Evolutionary conservation across 2,888 invertebrate species (phyloP).

Genomic region (Plutella xylostella): DNA sequence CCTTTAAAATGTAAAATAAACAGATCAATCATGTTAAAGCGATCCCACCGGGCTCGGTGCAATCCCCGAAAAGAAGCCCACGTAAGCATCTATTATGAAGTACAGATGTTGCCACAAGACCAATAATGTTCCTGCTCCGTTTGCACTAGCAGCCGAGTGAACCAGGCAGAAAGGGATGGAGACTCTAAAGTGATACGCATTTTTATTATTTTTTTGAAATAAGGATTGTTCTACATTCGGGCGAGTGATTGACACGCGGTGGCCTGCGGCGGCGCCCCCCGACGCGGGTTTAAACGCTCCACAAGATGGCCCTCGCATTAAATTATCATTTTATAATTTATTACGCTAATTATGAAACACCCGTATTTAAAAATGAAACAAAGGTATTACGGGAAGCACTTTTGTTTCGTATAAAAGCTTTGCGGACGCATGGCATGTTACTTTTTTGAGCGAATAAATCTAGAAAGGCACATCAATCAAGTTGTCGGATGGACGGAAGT

Average conservation of each 20-base stretch:
- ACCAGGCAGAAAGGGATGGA: slow-evolving; percentile 37
- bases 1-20: slow-evolving; percentile 71
- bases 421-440: slow-evolving; percentile 56
- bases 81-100: slow-evolving; percentile 68
- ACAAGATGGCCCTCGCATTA: slow-evolving; percentile 63
- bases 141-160: slow-evolving; percentile 27
- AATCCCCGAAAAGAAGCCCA: slow-evolving; percentile 68
- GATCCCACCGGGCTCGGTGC: slow-evolving; percentile 63
- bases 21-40: slow-evolving; percentile 70
- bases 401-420: slow-evolving; percentile 46
- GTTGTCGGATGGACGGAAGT: slow-evolving; percentile 63
- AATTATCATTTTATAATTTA: slow-evolving; percentile 70
- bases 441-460: slow-evolving; percentile 60
- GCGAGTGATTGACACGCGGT: slow-evolving; percentile 68
- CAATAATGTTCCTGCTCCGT: slow-evolving; percentile 42
- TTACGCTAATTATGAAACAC: slow-evolving; percentile 66
- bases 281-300: slow-evolving; percentile 55
- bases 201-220: slow-evolving; percentile 59
- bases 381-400: slow-evolving; percentile 54
- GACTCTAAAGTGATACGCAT: slow-evolving; percentile 57
- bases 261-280: slow-evolving; percentile 48
- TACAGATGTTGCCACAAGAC: slow-evolving; percentile 65
- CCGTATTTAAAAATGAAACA: slow-evolving; percentile 65
- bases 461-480: slow-evolving; percentile 65
- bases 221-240: slow-evolving; percentile 66